Base-by-base conservation (phyloP, 1,140 invertebrate genomes). In the Cepaea nemoralis region DNA sequence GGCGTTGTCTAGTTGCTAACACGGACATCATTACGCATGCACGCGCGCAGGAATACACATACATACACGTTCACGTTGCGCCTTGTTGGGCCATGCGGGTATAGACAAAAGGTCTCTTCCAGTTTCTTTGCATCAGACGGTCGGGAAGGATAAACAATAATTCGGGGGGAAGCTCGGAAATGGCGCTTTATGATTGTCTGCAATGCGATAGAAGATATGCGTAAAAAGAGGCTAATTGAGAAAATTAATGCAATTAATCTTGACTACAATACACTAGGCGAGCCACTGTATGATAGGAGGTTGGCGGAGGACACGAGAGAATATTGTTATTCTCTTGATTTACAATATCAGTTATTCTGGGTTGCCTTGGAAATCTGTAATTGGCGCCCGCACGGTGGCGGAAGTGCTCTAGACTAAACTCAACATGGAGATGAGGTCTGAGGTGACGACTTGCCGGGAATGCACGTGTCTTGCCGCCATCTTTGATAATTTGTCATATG, bases 201-300 rank as follows among this genome's bases (percentile, higher is more conserved):
- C 22, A 24, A 59, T 24, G n/a, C n/a, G 55, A 59, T 24, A 12
- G 55, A 59, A 24, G 55, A 5, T 22, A 59, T 24, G 12, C 8
- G 8, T 45, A 45, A 19, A 45, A 45, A 45, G 42, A 45, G 42
- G 55, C 55, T 59, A 59, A 59, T 59, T 59, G 55, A 59, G 14
- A n/a, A 59, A 59, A 59, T 59, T 59, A 59, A 59, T 59, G 55
- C 55, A 59, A 59, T 59, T 59, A 59, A 59, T 59, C 55, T 59
- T 59, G 55, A 59, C 22, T 14, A 59, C 55, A 59, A 59, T 24
- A n/a, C 14, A 59, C 8, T 12, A 59, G 55, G 55, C 55, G 55
- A 59, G 55, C 14, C 55, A 24, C 24, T 5, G 55, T 19, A 10
- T 22, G 24, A 59, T n/a, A n/a, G 5, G 5, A 59, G 8, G 55